phyloP scores from a whole-genome alignment of 2,888 invertebrate genomes.

The Heliconius ismenius region DNA sequence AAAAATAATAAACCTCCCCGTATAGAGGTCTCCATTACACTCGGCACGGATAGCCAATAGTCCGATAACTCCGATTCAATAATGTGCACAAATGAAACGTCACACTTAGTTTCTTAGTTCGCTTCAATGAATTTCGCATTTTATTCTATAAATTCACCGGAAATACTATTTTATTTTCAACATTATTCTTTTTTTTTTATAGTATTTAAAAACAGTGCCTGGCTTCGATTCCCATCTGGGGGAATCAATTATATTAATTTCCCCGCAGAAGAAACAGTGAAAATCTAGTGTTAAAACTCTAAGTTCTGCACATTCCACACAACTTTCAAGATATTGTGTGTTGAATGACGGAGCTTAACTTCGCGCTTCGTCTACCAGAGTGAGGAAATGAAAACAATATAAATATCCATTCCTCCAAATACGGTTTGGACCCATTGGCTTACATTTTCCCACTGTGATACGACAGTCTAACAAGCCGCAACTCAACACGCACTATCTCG shows the following conservation, averaged over 20 bases:
- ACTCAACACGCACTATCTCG: no score
- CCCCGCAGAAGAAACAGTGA: no score
- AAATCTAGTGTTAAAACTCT: no score
- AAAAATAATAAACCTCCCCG: background rate
- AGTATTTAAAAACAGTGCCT: no score
- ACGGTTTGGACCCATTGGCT: no score
- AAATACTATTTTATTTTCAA: slow-evolving; percentile 38
- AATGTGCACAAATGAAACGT: slow-evolving; percentile 73
- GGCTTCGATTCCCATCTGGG: no score
- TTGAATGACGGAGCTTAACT: background rate
- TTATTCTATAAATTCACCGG: slow-evolving; percentile 54
- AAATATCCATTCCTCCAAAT: no score
- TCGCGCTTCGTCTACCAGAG: background rate
- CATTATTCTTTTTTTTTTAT: background rate
- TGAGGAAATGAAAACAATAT: background rate
- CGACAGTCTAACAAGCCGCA: no score
- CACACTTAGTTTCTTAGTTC: slow-evolving; percentile 48
- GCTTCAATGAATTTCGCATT: slow-evolving; percentile 46
- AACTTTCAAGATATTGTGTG: background rate
- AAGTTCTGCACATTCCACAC: no score
- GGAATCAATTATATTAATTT: no score
- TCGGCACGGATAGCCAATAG: slow-evolving; percentile 46
- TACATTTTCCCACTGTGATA: no score
- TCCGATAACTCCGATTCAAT: slow-evolving; percentile 78
- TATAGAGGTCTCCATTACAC: slow-evolving; percentile 43